Evolutionary conservation across 2,113 vertebrate species (phyloP), one percentile per base, ranked within the genome.

Genomic region (Malurus alboscapulatus): DNA sequence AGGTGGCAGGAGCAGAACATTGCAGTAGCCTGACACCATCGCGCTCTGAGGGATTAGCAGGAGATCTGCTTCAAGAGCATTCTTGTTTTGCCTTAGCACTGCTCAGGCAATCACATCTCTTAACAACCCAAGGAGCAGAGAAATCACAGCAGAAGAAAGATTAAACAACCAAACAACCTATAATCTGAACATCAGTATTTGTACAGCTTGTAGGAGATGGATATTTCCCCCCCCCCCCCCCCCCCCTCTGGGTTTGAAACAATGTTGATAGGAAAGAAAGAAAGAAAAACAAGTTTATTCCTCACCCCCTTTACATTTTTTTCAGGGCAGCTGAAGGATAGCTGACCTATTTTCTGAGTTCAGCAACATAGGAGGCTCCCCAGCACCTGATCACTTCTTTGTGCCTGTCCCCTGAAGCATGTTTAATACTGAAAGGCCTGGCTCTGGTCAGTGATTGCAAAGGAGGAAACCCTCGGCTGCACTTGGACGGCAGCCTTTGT

Each of bases 271-370:
- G 79, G 42, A 93, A 76, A 59, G 47, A 82, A 92, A 95, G 36
- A 61, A 92, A 95, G 36, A 61, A 85, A 66, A 67, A 4, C n/a
- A 79, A 69, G 38, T 87, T 89, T 68, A 50, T 80, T 66, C 58
- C 27, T 48, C 27, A 44, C 8, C 4, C 51, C 5, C 14, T 47
- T 32, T 58, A 6, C 27, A 40, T 36, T 29, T 51, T 73, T 75
- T 61, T 21, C n/a, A 72, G 84, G 82, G 78, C 69, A 66, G 74
- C 53, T 92, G 74, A 85, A 88, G 79, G 79, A 79, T 72, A 79
- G 82, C 59, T 94, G 96, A 95, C 93, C 96, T 92, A 86, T 93
- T 95, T 96, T 94, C 75, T 27, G 55, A 73, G 75, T 66, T 85
- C 82, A 44, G 42, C 38, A 58, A 54, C 8, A 58, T 38, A 73